Percentiles rank a stretch among this genome's conserved stretches.
phyloP scores from a whole-genome alignment of 2,888 invertebrate genomes.

The Meghimatium bilineatum region DNA sequence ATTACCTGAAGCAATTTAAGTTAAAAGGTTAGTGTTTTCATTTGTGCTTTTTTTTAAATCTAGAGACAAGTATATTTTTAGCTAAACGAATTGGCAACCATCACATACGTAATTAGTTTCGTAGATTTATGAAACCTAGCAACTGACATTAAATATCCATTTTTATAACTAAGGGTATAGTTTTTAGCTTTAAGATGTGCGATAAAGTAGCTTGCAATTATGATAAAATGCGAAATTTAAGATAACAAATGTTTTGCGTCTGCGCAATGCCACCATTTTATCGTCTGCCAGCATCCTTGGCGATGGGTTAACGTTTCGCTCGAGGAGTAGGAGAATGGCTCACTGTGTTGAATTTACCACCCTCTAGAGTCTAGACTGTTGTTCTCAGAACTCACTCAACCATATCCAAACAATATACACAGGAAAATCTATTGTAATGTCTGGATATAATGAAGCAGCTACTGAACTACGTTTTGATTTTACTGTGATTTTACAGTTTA shows the following conservation, averaged over 20 bases:
- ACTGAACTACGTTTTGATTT: neutral
- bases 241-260: too few relatives aligned
- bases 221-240: neutral
- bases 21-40: too few relatives aligned
- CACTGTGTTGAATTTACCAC: neutral
- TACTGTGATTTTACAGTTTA: neutral
- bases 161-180: too few relatives aligned
- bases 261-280: neutral
- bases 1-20: too few relatives aligned
- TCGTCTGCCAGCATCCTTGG: neutral
- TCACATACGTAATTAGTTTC: too few relatives aligned
- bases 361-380: neutral
- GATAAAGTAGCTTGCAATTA: too few relatives aligned
- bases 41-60: too few relatives aligned
- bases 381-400: neutral
- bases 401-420: neutral
- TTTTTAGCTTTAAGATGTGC: too few relatives aligned
- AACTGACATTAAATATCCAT: too few relatives aligned
- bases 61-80: too few relatives aligned
- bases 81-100: too few relatives aligned
- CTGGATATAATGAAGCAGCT: neutral
- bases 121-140: too few relatives aligned
- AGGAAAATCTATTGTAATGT: slow-evolving; percentile 7
- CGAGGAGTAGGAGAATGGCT: neutral
- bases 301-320: neutral